Conservation (phyloP, 1,140 invertebrate species). For the Gonatopus flavifemur region DNA sequence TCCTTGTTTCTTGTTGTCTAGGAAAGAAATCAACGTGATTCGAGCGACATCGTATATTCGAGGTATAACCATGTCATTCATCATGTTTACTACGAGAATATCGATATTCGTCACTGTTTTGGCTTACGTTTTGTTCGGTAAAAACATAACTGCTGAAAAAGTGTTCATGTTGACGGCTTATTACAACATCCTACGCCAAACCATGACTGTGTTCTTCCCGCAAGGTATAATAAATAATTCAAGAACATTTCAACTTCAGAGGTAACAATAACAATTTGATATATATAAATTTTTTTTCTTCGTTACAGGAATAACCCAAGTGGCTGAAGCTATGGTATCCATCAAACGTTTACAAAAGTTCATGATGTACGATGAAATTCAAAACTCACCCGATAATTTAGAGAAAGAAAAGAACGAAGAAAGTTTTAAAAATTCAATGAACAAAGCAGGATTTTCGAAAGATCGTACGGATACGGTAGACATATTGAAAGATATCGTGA, state of each 20-base stretch:
- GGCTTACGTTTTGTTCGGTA: slow-evolving; percentile 70
- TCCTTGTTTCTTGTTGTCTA: too few relatives aligned
- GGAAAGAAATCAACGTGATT: slow-evolving; percentile 70
- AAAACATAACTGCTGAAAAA: slow-evolving; percentile 69
- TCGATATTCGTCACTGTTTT: slow-evolving; percentile 78
- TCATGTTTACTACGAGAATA: slow-evolving; percentile 74
- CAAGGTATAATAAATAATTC: slow-evolving; percentile 53
- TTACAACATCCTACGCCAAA: slow-evolving; percentile 71
- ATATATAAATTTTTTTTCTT: neutral
- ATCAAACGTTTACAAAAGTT: slow-evolving; percentile 70
- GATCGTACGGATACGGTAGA: too few relatives aligned
- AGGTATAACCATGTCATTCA: slow-evolving; percentile 69
- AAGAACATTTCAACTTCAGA: too few relatives aligned
- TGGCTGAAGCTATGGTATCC: slow-evolving; percentile 67
- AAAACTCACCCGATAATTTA: neutral
- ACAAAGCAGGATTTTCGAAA: slow-evolving; percentile 18
- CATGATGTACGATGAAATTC: slow-evolving; percentile 62
- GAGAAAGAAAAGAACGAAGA: neutral
- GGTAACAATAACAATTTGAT: neutral
- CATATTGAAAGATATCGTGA: too few relatives aligned
- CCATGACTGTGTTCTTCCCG: slow-evolving; percentile 74
- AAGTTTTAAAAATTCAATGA: neutral
- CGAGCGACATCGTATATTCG: slow-evolving; percentile 68
- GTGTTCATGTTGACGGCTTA: slow-evolving; percentile 76
- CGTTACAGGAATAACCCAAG: slow-evolving; percentile 49